A percentile compares a stretch with the other conserved stretches of the same genome.
Evolutionary conservation across 2,797 vertebrate genomes (phyloP).

Genomic region (Enteromius treurensis): DNA sequence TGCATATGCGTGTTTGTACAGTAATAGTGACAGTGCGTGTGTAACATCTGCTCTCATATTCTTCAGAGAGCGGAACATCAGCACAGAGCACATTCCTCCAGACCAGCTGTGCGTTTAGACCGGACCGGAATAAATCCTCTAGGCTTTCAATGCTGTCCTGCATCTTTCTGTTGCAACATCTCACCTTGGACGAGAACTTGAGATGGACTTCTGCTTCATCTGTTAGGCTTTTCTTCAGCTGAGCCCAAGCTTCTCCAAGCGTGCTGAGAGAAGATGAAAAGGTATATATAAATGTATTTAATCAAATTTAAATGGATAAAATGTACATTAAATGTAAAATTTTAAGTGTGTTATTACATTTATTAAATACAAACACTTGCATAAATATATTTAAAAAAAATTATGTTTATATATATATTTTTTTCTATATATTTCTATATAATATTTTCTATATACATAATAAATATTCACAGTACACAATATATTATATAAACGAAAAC

Average conservation of each 20-base stretch:
- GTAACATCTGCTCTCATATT: conserved; percentile 25
- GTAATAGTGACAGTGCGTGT: neutral
- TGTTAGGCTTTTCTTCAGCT: conserved; percentile 94
- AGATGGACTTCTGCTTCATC: conserved; percentile 98
- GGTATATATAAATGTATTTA: neutral
- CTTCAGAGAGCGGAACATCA: neutral
- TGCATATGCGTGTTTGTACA: neutral
- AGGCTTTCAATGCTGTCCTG: neutral
- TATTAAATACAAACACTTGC: neutral
- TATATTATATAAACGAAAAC: no score
- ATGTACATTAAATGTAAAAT: neutral
- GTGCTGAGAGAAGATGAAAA: conserved; percentile 76
- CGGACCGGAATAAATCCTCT: neutral
- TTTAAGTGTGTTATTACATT: neutral
- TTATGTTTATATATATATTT: no score
- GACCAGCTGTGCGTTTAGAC: conserved; percentile 10
- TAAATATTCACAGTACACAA: no score
- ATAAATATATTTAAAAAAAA: no score
- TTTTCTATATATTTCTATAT: no score
- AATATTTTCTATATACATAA: no score
- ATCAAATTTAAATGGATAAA: neutral
- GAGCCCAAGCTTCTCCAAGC: conserved; percentile 92
- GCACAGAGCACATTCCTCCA: conserved; percentile 18
- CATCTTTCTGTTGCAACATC: neutral
- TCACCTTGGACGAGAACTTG: conserved; percentile 98